Evolutionary conservation across 2,113 vertebrate genomes (phyloP).

Genomic region (Seriola rivoliana): DNA sequence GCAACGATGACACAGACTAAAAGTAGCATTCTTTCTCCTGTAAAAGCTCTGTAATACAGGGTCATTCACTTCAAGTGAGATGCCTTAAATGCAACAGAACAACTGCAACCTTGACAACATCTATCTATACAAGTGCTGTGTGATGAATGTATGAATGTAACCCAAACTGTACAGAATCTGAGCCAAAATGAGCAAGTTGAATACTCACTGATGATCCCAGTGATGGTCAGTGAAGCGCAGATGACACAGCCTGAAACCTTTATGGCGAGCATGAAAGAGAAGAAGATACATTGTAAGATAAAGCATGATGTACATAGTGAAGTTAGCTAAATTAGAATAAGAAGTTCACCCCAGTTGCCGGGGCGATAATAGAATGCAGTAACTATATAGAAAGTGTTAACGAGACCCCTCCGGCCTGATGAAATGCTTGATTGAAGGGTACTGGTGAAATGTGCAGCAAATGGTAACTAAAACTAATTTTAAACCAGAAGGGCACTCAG

Average conservation of each 20-base stretch:
- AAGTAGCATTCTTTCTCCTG: background rate
- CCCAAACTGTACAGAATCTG: background rate
- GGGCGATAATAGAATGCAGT: background rate
- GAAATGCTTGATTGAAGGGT: background rate
- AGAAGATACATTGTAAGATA: background rate
- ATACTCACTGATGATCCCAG: constrained; percentile 51
- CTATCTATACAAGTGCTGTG: background rate
- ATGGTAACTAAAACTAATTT: too few species aligned
- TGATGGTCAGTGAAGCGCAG: constrained; percentile 13
- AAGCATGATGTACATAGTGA: background rate
- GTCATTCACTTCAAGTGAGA: background rate
- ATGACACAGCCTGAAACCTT: constrained; percentile 12
- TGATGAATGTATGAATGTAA: background rate
- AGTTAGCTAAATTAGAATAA: too few species aligned
- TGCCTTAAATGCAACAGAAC: background rate
- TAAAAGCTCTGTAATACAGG: background rate
- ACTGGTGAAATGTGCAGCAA: background rate
- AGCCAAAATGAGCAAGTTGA: background rate
- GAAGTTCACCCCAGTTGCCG: too few species aligned
- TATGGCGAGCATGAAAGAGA: constrained; percentile 48
- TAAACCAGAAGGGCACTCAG: too few species aligned
- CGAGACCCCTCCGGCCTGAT: background rate
- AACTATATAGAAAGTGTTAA: background rate
- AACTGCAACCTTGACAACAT: constrained; percentile 14
- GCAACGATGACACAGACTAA: background rate